Evolutionary conservation across 2,797 vertebrate genomes (phyloP).

Genomic region (Danio tinwini): DNA sequence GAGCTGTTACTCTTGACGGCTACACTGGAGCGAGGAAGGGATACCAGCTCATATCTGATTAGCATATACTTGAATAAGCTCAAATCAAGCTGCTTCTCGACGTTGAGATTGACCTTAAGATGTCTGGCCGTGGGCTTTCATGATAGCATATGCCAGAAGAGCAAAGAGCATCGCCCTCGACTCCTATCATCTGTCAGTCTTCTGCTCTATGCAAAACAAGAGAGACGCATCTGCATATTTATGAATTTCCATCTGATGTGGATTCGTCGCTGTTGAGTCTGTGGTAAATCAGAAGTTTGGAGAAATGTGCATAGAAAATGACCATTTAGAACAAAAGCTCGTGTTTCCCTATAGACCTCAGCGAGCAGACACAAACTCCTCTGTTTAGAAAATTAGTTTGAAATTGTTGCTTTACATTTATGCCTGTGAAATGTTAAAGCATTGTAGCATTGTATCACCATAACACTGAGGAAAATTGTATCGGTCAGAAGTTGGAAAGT

Average conservation of each 20-base stretch:
- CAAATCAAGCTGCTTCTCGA: conserved; percentile 38
- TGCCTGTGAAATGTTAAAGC: neutral
- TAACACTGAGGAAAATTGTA: neutral
- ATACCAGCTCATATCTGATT: conserved; percentile 22
- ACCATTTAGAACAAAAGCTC: conserved; percentile 24
- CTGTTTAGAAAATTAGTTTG: neutral
- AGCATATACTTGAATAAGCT: conserved; percentile 50
- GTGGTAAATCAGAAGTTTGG: neutral
- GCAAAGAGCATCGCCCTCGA: conserved; percentile 36
- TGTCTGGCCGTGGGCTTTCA: conserved; percentile 32
- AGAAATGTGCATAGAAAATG: conserved; percentile 10
- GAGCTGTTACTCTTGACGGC: conserved; percentile 7
- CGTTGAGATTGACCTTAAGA: conserved; percentile 46
- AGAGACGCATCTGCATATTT: conserved; percentile 54
- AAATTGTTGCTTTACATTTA: conserved; percentile 1
- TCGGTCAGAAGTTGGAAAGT: conserved; percentile 3
- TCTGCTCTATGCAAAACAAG: conserved; percentile 34
- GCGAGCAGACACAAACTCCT: neutral
- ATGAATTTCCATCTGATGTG: conserved; percentile 31
- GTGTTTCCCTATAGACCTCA: conserved; percentile 2
- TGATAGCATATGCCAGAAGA: conserved; percentile 41
- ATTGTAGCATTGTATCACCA: neutral
- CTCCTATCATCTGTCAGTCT: conserved; percentile 39
- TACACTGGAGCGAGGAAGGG: conserved; percentile 5
- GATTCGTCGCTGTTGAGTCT: conserved; percentile 18